Base-by-base conservation (phyloP, 2,888 invertebrate species). In the Torymus aiolomorphi region DNA sequence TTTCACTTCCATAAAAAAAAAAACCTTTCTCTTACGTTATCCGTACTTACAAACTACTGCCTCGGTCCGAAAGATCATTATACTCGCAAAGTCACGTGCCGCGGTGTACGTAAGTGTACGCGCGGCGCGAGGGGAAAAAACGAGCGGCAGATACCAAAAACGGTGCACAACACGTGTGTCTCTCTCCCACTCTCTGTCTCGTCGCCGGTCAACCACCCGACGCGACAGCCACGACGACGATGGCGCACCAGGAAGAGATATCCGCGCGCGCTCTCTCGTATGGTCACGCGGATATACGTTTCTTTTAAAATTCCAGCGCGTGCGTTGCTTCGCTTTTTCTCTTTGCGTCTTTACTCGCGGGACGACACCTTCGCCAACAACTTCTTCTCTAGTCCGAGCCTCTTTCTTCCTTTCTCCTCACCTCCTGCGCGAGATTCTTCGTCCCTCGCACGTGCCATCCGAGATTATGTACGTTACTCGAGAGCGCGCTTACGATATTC, bases 251-350 rank as follows among this genome's bases (percentile, higher is more conserved):
- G 78, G 78, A 78, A 78, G 74, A 78, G 78, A 71, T 42, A 66
- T 42, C 16, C 49, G n/a, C 16, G 8, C 42, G 42, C 42, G 5
- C 1, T 42, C 13, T 57, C 62, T 75, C 57, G 49, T 59, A n/a
- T 20, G 31, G 42, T 67, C 69, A 56, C 76, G 69, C 69, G 62
- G 69, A 69, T 62, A 16, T 74, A 31, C 63, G 62, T 74, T 78
- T 78, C 74, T 74, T 78, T 78, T 57, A 63, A 74, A 70, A 78
- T 78, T 74, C 78, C 78, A 73, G 14, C 66, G 13, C 52, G 69
- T 66, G 5, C 67, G 73, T 61, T 54, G 16, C 14, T 54, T 20
- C 63, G 42, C 61, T 18, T 11, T 65, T 16, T 77, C 65, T 76
- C 20, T n/a, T 65, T 62, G 16, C 18, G 13, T 65, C 42, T 65